Conservation (phyloP, 2,888 invertebrate genomes). For the Diabrotica balteata region DNA sequence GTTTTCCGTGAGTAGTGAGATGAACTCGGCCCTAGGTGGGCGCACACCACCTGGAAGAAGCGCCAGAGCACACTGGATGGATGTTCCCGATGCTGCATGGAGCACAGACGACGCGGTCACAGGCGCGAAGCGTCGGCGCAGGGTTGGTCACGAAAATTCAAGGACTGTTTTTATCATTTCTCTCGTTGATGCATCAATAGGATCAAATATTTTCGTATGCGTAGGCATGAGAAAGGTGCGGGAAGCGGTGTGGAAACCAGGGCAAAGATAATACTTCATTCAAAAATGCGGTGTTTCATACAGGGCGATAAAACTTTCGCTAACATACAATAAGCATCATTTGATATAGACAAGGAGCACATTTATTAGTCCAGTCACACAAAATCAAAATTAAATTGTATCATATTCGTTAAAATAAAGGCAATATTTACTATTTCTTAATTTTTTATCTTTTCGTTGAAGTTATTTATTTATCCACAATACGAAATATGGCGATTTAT, state of each 20-base stretch:
- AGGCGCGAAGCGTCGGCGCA: slow-evolving; percentile 37
- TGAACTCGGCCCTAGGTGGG: slow-evolving; percentile 17
- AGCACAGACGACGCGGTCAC: slow-evolving; percentile 39
- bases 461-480: too few relatives aligned
- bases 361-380: too few relatives aligned
- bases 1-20: neutral
- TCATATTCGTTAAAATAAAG: too few relatives aligned
- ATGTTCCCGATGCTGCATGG: slow-evolving; percentile 36
- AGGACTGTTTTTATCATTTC: slow-evolving; percentile 25
- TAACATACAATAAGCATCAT: too few relatives aligned
- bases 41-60: slow-evolving; percentile 28
- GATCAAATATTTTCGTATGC: slow-evolving; percentile 15
- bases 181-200: slow-evolving; percentile 20
- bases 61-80: slow-evolving; percentile 34
- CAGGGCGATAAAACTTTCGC: too few relatives aligned
- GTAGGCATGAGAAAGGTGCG: neutral
- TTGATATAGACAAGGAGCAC: too few relatives aligned
- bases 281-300: too few relatives aligned
- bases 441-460: too few relatives aligned
- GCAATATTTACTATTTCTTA: too few relatives aligned
- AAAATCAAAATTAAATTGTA: too few relatives aligned
- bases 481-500: too few relatives aligned
- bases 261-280: too few relatives aligned
- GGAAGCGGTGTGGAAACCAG: neutral
- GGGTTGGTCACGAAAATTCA: slow-evolving; percentile 21